These are phyloP conservation scores for Drosophila borborema DNA, from an alignment of 2,888 invertebrate genomes.

Conservation along the genomic window DNA sequence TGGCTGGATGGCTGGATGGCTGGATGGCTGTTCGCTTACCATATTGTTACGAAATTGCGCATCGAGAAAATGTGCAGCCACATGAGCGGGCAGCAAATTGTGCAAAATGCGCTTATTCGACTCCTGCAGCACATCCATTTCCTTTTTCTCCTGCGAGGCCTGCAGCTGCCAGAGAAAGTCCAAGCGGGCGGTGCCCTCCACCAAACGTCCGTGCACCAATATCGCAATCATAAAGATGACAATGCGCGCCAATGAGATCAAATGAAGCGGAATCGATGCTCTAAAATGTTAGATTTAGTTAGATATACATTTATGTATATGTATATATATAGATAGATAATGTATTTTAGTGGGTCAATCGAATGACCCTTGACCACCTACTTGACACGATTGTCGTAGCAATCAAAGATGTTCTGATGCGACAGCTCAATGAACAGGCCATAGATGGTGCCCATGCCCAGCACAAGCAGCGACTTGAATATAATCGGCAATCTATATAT, in stretches of 20 bases:
- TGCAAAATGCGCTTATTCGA: slow-evolving; percentile 95
- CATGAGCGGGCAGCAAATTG: slow-evolving; percentile 95
- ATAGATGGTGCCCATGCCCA: slow-evolving; percentile 92
- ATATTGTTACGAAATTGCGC: slow-evolving; percentile 95
- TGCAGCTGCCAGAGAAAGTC: slow-evolving; percentile 94
- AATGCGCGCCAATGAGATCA: slow-evolving; percentile 92
- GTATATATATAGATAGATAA: background rate
- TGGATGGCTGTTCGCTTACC: slow-evolving; percentile 86
- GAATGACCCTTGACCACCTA: slow-evolving; percentile 85
- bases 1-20: no score
- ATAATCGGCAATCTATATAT: slow-evolving; percentile 89
- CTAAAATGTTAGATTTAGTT: slow-evolving; percentile 80
- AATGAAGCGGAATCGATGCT: slow-evolving; percentile 91
- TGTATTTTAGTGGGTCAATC: slow-evolving; percentile 14
- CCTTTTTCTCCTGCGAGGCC: slow-evolving; percentile 95
- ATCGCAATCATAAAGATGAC: slow-evolving; percentile 93
- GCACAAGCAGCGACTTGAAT: slow-evolving; percentile 91
- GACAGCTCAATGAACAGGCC: slow-evolving; percentile 92
- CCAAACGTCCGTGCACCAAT: slow-evolving; percentile 91
- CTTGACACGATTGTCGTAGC: slow-evolving; percentile 92
- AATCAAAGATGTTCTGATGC: slow-evolving; percentile 91
- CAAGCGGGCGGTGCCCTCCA: slow-evolving; percentile 95
- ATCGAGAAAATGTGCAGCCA: slow-evolving; percentile 96
- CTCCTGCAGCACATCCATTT: slow-evolving; percentile 96
- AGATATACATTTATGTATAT: slow-evolving; percentile 4